These are phyloP conservation scores for Ormyrus thymus DNA, from an alignment of 2,888 invertebrate genomes.

Conservation along the genomic window DNA sequence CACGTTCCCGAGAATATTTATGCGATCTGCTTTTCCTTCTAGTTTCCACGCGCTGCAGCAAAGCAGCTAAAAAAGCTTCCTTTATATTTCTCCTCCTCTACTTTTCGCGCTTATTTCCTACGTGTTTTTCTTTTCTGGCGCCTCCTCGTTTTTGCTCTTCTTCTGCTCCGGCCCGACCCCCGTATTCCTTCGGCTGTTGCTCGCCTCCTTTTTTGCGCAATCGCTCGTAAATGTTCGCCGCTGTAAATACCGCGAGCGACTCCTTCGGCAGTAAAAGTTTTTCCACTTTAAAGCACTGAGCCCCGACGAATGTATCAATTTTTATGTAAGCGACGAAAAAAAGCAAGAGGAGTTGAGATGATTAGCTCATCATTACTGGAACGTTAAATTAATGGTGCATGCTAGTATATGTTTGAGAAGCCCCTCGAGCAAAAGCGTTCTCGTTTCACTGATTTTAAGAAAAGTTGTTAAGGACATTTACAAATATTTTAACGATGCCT, in stretches of 20 bases:
- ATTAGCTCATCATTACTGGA: conserved; percentile 32
- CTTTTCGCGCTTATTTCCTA: conserved; percentile 12
- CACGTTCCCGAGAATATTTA: not conserved
- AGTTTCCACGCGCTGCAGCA: not conserved
- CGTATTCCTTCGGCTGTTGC: conserved; percentile 9
- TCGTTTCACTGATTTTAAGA: not conserved
- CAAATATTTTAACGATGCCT: no score
- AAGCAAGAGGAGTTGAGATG: not conserved
- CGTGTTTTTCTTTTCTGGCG: not conserved
- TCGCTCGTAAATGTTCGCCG: conserved; percentile 40
- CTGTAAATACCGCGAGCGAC: not conserved
- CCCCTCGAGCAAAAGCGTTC: not conserved
- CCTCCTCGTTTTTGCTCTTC: not conserved
- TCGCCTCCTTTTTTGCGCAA: conserved; percentile 33
- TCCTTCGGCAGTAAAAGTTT: conserved; percentile 29
- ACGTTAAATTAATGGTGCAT: conserved; percentile 24
- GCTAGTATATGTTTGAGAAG: conserved; percentile 4
- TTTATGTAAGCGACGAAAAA: conserved; percentile 28
- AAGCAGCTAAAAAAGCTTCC: not conserved
- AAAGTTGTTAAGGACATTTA: not conserved
- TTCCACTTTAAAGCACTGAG: conserved; percentile 16
- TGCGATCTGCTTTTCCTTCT: not conserved
- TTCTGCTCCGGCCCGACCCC: not conserved
- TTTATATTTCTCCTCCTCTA: not conserved
- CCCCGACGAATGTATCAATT: conserved; percentile 22